Conservation (phyloP, 2,797 vertebrate genomes). For the Pachyuromys duprasi region DNA sequence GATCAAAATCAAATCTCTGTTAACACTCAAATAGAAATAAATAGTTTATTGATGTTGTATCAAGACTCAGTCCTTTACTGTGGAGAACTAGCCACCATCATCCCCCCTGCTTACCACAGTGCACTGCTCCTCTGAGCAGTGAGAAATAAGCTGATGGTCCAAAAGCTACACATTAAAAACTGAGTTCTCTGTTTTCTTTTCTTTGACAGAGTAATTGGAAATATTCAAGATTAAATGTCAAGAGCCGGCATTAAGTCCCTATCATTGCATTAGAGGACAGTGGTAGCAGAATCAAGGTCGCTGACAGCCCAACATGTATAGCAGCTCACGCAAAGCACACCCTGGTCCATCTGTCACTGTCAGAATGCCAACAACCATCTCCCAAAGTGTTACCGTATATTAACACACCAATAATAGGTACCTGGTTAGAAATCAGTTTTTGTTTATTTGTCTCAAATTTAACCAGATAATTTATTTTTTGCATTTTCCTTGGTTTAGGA, state of each 20-base stretch:
- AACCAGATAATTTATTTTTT: neutral
- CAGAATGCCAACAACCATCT: neutral
- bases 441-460: neutral
- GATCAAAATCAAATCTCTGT: neutral
- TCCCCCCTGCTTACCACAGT: neutral
- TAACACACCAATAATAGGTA: neutral
- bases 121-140: neutral
- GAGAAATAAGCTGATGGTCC: neutral
- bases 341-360: slow-evolving; percentile 52
- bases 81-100: neutral
- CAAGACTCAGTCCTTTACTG: no score
- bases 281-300: neutral
- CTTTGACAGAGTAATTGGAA: slow-evolving; percentile 38
- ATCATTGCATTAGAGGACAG: neutral
- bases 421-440: neutral
- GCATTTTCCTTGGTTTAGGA: neutral
- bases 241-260: neutral
- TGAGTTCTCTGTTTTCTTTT: neutral
- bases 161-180: neutral
- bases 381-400: neutral
- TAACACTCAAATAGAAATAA: neutral
- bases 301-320: neutral
- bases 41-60: neutral
- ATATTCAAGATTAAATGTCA: neutral
- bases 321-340: neutral